These are phyloP conservation scores for Glossosoma conforme DNA, from an alignment of 1,140 invertebrate species.

Conservation along the genomic window DNA sequence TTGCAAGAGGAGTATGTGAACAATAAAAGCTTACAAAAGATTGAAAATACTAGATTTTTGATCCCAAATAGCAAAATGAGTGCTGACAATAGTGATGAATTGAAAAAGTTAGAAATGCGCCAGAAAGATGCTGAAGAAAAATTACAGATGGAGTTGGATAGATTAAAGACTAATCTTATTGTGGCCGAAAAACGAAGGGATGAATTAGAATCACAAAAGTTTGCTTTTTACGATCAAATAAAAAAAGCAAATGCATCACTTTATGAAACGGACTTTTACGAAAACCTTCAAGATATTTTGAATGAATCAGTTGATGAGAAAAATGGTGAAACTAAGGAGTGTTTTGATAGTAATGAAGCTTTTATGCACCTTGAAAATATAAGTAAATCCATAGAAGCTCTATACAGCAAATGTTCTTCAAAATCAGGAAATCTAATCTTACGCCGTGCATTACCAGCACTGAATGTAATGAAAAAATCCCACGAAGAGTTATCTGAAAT, in stretches of 20 bases:
- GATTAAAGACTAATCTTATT: constrained; percentile 16
- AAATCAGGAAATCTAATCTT: background rate
- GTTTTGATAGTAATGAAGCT: constrained; percentile 7
- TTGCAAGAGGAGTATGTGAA: constrained; percentile 14
- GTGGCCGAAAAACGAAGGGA: constrained; percentile 21
- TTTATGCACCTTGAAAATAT: constrained; percentile 12
- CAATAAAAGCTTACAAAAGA: too few relatives aligned
- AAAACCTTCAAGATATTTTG: constrained; percentile 22
- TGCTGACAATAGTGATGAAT: background rate
- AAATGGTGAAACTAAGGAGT: background rate
- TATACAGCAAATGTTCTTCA: constrained; percentile 12
- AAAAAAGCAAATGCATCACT: constrained; percentile 10
- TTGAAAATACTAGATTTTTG: too few relatives aligned
- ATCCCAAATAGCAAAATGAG: too few relatives aligned
- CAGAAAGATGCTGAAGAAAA: constrained; percentile 18
- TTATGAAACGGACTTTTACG: constrained; percentile 26
- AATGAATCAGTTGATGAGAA: constrained; percentile 13
- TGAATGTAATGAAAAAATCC: constrained; percentile 18
- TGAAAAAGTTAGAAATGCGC: constrained; percentile 17
- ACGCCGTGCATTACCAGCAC: constrained; percentile 2
- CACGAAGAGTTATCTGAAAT: constrained; percentile 9
- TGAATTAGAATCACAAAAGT: constrained; percentile 24
- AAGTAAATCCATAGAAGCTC: constrained; percentile 10
- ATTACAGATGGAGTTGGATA: constrained; percentile 17
- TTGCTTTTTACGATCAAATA: constrained; percentile 12